Conservation (phyloP, 2,797 vertebrate genomes). For the Microcaecilia unicolor region DNA sequence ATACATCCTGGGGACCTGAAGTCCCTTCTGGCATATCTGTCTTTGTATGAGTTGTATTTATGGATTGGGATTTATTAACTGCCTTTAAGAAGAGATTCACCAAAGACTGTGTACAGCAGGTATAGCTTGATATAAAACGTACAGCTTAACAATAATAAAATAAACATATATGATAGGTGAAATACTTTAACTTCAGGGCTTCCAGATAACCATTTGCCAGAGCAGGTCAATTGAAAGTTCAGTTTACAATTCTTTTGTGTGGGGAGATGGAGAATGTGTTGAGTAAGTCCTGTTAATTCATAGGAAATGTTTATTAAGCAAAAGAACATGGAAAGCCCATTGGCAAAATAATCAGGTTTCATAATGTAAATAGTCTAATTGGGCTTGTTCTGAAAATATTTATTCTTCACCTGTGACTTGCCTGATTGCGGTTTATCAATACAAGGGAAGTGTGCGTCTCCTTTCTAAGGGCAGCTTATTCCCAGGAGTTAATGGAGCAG, state of each 20-base stretch:
- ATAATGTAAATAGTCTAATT: slow-evolving; percentile 59
- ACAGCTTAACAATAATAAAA: too few relatives aligned
- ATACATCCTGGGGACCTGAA: background rate
- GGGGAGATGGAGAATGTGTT: slow-evolving; percentile 9
- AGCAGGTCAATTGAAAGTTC: background rate
- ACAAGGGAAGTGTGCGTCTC: slow-evolving; percentile 45
- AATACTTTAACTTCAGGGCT: slow-evolving; percentile 18
- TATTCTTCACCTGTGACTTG: slow-evolving; percentile 55
- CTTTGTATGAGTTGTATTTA: slow-evolving; percentile 3
- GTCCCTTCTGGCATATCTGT: background rate
- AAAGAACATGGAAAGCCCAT: slow-evolving; percentile 38
- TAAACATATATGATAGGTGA: slow-evolving; percentile 11
- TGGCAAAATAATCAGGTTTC: slow-evolving; percentile 44
- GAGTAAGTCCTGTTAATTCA: slow-evolving; percentile 41
- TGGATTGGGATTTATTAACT: too few relatives aligned
- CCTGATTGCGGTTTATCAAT: slow-evolving; percentile 59
- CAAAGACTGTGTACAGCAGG: too few relatives aligned
- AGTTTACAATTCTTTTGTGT: background rate
- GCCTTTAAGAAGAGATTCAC: too few relatives aligned
- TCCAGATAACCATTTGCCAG: background rate
- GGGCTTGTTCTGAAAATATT: slow-evolving; percentile 56
- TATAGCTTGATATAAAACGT: too few relatives aligned
- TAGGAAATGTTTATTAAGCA: slow-evolving; percentile 42
- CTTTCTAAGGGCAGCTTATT: slow-evolving; percentile 51
- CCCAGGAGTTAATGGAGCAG: slow-evolving; percentile 51